Base-by-base conservation (phyloP, 2,113 vertebrate species). In the Hippocampus zosterae region DNA sequence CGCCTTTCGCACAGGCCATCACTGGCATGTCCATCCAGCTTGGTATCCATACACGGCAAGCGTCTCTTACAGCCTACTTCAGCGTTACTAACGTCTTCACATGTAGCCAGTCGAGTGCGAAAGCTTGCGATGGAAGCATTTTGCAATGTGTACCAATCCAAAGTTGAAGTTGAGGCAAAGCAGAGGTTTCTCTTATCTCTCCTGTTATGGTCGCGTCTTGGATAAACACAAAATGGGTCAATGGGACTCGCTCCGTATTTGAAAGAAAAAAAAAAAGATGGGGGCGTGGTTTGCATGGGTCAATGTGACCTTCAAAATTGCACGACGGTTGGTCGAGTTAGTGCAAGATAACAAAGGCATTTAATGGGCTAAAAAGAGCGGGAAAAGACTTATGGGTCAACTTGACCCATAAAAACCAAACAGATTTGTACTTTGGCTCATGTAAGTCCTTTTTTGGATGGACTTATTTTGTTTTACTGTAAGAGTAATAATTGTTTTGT, bases 11-110 rank as follows among this genome's bases (percentile, higher is more conserved):
- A 82, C 75, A 80, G 81, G 88, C 80, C 74, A 79, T 85, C 76
- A 71, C 70, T 53, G 73, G 71, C 76, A 64, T 83, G 73, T 18
- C 62, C 44, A 25, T 69, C 72, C 78, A 9, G 41, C 64, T 33
- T 60, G 57, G 57, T 60, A 29, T 59, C 21, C 13, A 57, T 15
- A 18, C 1, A 33, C 6, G 33, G 15, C 29, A 12, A 60, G 15
- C 3, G 57, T 18, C 57, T 27, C 57, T 40, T 77, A 69, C 69
- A 69, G 68, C 63, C 16, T 50, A 81, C 65, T 67, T 67, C 40
- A 23, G 76, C 65, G 74, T 12, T 23, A 82, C 77, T 85, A 82
- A 89, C 75, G 77, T 23, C 50, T 53, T 74, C 71, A 73, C 79
- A 81, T 84, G 71, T 80, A 79, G 80, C 77, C 44, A 48, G 67